Percentiles rank a stretch among this genome's conserved stretches.
These are phyloP conservation scores for Branchellion lobata DNA, from an alignment of 2,888 invertebrate genomes.

Conservation along the genomic window DNA sequence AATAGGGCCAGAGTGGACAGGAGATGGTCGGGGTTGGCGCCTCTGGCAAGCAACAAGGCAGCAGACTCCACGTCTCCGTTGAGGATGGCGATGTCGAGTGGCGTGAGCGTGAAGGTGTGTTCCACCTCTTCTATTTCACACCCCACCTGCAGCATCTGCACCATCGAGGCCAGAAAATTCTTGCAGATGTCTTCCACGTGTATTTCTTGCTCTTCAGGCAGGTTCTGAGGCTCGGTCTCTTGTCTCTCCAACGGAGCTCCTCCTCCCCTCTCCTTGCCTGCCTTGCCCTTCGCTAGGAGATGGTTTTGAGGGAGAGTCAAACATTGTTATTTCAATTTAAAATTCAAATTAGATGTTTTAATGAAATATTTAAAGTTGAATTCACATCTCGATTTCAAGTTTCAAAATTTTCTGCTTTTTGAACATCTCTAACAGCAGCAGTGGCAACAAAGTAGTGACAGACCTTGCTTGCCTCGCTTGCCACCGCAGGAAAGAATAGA, in stretches of 20 bases:
- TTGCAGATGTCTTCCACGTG: constrained; percentile 43
- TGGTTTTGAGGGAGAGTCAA: not conserved
- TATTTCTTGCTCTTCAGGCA: constrained; percentile 34
- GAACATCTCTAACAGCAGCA: too few relatives aligned
- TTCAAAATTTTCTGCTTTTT: too few relatives aligned
- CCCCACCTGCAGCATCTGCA: constrained; percentile 49
- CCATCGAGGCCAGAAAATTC: constrained; percentile 47
- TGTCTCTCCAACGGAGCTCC: constrained; percentile 27
- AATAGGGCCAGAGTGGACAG: constrained; percentile 50
- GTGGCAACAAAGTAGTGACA: too few relatives aligned
- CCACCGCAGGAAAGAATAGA: constrained; percentile 52
- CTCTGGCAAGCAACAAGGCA: constrained; percentile 49
- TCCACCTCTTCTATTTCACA: constrained; percentile 50
- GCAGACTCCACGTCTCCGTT: constrained; percentile 52
- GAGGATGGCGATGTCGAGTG: constrained; percentile 53
- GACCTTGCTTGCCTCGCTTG: constrained; percentile 48
- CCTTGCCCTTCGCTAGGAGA: not conserved
- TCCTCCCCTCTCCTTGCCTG: not conserved
- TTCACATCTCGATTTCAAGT: too few relatives aligned
- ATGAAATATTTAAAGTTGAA: too few relatives aligned
- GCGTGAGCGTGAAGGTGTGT: constrained; percentile 52
- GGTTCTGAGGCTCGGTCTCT: not conserved
- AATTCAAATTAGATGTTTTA: too few relatives aligned
- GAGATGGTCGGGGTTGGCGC: constrained; percentile 52
- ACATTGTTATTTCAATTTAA: too few relatives aligned